phyloP scores from a whole-genome alignment of 1,140 invertebrate species.

The Chlorops oryzae region DNA sequence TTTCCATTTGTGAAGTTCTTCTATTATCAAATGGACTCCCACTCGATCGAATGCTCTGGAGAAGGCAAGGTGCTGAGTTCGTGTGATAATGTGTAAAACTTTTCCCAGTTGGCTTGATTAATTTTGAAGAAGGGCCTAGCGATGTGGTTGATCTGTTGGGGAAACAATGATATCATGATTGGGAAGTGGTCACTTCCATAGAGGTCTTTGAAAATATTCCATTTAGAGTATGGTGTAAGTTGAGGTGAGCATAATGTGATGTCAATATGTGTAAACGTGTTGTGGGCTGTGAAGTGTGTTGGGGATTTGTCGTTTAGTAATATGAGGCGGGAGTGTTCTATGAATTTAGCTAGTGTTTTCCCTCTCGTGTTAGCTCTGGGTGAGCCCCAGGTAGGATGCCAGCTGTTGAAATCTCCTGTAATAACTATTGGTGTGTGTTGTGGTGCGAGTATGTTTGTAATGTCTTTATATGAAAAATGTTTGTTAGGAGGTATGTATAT shows the following conservation, averaged over 20 bases:
- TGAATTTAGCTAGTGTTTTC: slow-evolving; percentile 7
- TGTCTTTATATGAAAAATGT: slow-evolving; percentile 5
- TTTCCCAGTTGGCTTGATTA: too few relatives aligned
- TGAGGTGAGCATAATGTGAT: slow-evolving; percentile 6
- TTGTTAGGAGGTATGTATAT: slow-evolving; percentile 13
- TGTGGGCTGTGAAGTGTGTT: slow-evolving; percentile 7
- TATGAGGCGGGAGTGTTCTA: slow-evolving; percentile 5
- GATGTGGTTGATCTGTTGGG: too few relatives aligned
- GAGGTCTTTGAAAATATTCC: slow-evolving; percentile 15
- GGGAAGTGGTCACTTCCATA: slow-evolving; percentile 17
- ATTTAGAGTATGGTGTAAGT: not conserved
- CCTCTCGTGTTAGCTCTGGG: slow-evolving; percentile 12
- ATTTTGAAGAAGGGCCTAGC: too few relatives aligned
- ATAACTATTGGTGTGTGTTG: slow-evolving; percentile 1
- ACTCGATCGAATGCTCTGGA: slow-evolving; percentile 15
- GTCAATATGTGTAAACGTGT: slow-evolving; percentile 9
- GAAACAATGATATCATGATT: slow-evolving; percentile 14
- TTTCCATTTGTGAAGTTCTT: slow-evolving; percentile 14
- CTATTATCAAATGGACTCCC: slow-evolving; percentile 12
- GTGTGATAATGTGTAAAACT: too few relatives aligned
- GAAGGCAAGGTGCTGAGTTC: slow-evolving; percentile 17
- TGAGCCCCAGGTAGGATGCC: slow-evolving; percentile 14
- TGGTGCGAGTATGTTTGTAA: slow-evolving; percentile 9
- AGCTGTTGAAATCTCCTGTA: slow-evolving; percentile 16
- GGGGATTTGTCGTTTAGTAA: slow-evolving; percentile 12